A percentile compares a stretch with the other conserved stretches of the same genome.
phyloP scores from a whole-genome alignment of 2,797 vertebrate species.

The Poeciliopsis turneri region DNA sequence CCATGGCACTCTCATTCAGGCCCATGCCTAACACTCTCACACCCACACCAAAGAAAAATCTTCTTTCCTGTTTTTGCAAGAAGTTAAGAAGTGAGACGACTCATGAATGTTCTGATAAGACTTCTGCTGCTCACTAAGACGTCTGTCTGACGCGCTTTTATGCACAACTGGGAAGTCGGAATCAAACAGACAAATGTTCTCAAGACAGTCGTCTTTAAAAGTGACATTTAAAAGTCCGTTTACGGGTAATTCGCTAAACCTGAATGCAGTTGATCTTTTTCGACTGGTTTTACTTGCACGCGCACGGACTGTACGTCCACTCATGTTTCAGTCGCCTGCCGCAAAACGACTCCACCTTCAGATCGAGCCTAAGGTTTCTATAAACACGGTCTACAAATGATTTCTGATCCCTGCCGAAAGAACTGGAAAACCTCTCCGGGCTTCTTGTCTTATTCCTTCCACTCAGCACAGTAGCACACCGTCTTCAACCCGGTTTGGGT shows the following conservation, averaged over 20 bases:
- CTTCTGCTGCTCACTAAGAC: slow-evolving; percentile 31
- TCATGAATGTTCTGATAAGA: slow-evolving; percentile 21
- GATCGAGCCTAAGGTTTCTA: slow-evolving; percentile 35
- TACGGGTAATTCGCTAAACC: slow-evolving; percentile 10
- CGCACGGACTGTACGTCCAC: slow-evolving; percentile 26
- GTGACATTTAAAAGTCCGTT: slow-evolving; percentile 53
- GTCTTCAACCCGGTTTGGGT: background rate
- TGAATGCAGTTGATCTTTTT: slow-evolving; percentile 30
- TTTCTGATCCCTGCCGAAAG: slow-evolving; percentile 24
- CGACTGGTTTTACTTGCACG: slow-evolving; percentile 24
- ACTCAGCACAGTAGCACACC: slow-evolving; percentile 1
- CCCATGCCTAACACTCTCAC: slow-evolving; percentile 26
- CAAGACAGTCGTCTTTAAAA: slow-evolving; percentile 62
- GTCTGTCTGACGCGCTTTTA: slow-evolving; percentile 48
- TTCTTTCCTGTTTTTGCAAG: slow-evolving; percentile 35
- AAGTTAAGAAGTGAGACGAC: slow-evolving; percentile 28
- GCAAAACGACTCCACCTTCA: slow-evolving; percentile 35
- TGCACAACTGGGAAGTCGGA: slow-evolving; percentile 41
- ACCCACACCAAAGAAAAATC: slow-evolving; percentile 35
- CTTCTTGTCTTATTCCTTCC: background rate
- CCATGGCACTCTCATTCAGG: background rate
- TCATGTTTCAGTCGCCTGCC: slow-evolving; percentile 21
- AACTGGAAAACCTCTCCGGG: slow-evolving; percentile 1
- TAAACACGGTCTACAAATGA: slow-evolving; percentile 21
- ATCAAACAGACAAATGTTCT: slow-evolving; percentile 42